Base-by-base conservation (phyloP, 2,113 vertebrate species). In the Colistium nudipinnis region DNA sequence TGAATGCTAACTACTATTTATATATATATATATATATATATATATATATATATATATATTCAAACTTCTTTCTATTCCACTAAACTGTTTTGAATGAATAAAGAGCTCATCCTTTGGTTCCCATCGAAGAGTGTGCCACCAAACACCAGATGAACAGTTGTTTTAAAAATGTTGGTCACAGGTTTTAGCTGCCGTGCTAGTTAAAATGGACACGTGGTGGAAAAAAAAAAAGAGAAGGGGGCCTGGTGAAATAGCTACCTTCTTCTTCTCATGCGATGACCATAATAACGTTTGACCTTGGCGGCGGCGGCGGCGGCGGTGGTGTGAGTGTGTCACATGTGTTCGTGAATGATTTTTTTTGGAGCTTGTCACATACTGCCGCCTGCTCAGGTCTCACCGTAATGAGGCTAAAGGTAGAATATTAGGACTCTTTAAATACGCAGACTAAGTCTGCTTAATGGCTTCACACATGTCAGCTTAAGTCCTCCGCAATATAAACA, bases 381-480 rank as follows among this genome's bases (percentile, higher is more conserved):
- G 48, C 66, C 22, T 3, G 27, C 52, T 56, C 54, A 4, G 70
- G 76, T 76, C 41, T 62, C 31, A 10, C 30, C 59, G 43, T 73
- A 79, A 87, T 76, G 70, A 82, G 82, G 74, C 68, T 75, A 73
- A 74, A 85, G 77, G 82, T 82, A 78, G 67, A 72, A 53, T 66
- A 87, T 84, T 82, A 76, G 57, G 77, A 43, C 35, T 28, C 51
- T 28, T 85, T 65, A 83, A 80, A 78, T 88, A 56, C 85, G 76
- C 53, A 64, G 56, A 52, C 76, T 81, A 82, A 78, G 68, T 74
- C 76, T 19, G 16, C 47, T 35, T 80, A 87, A 84, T 83, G 66
- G 63, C 79, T 88, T 85, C 80, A 73, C 86, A 87, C 89, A 75
- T 90, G 86, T 77, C 76, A 1, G 48, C 52, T 85, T 80, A 86